Evolutionary conservation across 2,797 vertebrate species (phyloP).

Genomic region (Lepidocolaptes lacrymiger): DNA sequence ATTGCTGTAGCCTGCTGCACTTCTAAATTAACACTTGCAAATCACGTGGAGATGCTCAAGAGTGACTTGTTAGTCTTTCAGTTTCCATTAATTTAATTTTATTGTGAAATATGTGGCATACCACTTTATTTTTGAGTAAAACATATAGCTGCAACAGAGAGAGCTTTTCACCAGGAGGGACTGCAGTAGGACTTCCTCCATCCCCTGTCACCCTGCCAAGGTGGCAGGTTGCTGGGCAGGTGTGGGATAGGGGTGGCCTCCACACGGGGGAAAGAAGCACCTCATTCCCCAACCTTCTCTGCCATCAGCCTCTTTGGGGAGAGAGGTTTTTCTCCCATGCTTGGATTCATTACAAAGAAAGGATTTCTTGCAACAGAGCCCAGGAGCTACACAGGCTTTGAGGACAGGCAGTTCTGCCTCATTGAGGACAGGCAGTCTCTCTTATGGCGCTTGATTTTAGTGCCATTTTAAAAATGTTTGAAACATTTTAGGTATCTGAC

Average conservation of each 20-base stretch:
- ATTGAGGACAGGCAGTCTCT: not conserved
- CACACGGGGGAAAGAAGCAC: fast-evolving
- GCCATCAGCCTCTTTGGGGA: not conserved
- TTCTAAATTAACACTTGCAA: not conserved
- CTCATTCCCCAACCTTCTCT: not conserved
- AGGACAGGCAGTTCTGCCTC: not conserved
- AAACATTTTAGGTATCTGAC: not conserved
- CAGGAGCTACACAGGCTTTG: not conserved
- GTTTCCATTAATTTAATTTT: not conserved
- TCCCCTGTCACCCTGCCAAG: not conserved
- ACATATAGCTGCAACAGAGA: not conserved
- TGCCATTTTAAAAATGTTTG: not conserved
- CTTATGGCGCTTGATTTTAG: not conserved
- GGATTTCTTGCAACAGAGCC: not conserved
- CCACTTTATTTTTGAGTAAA: not conserved
- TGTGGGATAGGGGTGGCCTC: fast-evolving
- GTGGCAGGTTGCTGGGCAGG: fast-evolving
- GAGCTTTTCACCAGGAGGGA: not conserved
- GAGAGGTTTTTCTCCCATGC: not conserved
- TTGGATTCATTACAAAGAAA: not conserved
- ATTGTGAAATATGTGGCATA: not conserved
- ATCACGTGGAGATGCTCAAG: not conserved
- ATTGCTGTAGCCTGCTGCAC: not conserved
- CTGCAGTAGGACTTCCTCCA: not conserved
- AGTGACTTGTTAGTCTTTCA: not conserved